phyloP scores from a whole-genome alignment of 2,888 invertebrate genomes.

The Willowsia nigromaculata region DNA sequence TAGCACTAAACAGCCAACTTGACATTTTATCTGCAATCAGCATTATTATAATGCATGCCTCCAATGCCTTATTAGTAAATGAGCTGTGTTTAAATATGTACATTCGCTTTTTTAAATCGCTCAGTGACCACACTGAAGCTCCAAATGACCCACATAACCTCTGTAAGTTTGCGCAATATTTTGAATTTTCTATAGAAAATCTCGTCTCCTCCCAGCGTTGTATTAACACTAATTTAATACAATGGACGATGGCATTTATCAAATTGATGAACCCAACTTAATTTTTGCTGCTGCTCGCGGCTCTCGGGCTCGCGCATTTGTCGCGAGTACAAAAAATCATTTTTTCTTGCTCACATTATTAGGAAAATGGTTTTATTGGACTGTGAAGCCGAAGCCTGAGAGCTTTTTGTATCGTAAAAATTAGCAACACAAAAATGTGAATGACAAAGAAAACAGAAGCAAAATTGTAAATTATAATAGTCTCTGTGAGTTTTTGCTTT shows the following conservation, averaged over 20 bases:
- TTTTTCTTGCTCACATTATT: neutral
- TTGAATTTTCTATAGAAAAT: neutral
- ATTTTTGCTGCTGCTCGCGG: neutral
- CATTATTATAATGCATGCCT: neutral
- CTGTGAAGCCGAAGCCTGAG: slow-evolving; percentile 30
- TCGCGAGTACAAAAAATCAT: neutral
- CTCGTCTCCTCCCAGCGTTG: neutral
- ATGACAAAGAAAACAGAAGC: neutral
- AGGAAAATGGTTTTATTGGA: neutral
- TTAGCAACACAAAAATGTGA: neutral
- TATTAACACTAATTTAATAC: neutral
- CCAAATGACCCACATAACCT: neutral
- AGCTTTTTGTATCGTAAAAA: slow-evolving; percentile 47
- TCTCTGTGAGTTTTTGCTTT: neutral
- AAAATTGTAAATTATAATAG: neutral
- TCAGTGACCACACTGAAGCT: neutral
- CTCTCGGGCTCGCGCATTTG: too few relatives aligned
- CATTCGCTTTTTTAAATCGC: neutral
- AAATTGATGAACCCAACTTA: neutral
- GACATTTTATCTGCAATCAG: slow-evolving; percentile 30
- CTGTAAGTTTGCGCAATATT: neutral
- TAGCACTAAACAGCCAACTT: slow-evolving; percentile 24
- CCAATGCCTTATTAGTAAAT: neutral
- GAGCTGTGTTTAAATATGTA: neutral
- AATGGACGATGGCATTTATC: neutral